Percentiles rank a stretch among this genome's conserved stretches.
Conservation (phyloP, 2,113 vertebrate genomes). For the Laterallus jamaicensis region DNA sequence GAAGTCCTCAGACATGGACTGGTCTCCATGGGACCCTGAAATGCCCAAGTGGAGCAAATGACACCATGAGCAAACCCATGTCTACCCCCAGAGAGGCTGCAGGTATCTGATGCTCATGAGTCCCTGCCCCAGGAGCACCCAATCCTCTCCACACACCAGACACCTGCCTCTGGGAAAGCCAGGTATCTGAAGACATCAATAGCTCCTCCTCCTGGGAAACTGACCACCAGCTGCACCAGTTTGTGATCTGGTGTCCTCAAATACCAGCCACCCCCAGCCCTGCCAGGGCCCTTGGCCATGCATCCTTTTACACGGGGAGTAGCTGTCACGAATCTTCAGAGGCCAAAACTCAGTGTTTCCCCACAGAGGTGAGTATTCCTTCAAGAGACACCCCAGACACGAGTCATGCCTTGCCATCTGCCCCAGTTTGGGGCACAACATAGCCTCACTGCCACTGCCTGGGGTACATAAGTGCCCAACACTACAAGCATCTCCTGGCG, state of each 20-base stretch:
- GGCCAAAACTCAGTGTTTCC: accelerated
- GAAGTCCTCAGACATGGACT: background rate
- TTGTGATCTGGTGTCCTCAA: background rate
- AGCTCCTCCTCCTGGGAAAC: background rate
- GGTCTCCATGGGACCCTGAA: background rate
- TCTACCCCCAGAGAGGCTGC: background rate
- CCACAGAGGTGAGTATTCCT: background rate
- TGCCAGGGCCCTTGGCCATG: background rate
- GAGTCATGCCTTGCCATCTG: background rate
- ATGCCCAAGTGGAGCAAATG: accelerated
- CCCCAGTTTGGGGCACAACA: background rate
- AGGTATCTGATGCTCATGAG: background rate
- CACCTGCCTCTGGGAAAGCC: background rate
- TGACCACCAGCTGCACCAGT: background rate
- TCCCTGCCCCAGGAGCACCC: background rate
- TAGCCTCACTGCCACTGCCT: background rate
- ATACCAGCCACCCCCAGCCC: background rate
- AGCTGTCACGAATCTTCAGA: background rate
- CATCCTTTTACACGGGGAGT: background rate
- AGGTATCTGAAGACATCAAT: background rate
- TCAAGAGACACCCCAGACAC: background rate
- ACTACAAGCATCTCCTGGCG: background rate
- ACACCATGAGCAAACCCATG: accelerated
- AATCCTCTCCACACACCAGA: background rate
- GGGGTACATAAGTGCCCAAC: background rate